Evolutionary conservation across 2,113 vertebrate species (phyloP), one percentile per base, ranked within the genome.

Genomic region (Hemichromis elongatus): DNA sequence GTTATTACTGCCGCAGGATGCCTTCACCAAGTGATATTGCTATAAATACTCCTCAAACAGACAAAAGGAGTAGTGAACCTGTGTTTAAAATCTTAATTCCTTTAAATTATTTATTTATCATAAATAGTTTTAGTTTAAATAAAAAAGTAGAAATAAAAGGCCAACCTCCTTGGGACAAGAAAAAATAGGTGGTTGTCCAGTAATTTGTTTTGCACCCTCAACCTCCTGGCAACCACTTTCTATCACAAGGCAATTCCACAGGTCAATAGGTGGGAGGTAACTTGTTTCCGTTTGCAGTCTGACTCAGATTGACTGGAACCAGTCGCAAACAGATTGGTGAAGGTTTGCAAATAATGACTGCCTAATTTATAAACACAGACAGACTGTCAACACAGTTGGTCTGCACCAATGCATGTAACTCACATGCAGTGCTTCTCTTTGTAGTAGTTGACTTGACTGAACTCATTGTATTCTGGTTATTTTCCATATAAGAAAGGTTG

Each of bases 1-100:
- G 81, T 86, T 68, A 80, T 86, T 91, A 89, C 9, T 80, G 26
- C 79, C 81, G 89, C 61, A 83, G 77, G 84, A 81, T 24, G 6
- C 80, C 80, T 55, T 79, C n/a, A 7, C 42, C 50, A 37, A 59
- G 28, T 9, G 8, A 63, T 66, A 66, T 21, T 37, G 11, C 4
- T 68, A 37, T 40, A 79, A 56, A 77, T 18, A 63, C 83, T 82
- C 47, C 86, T 68, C 63, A 37, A 28, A 56, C 10, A 47, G 9
- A 75, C 47, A 79, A 56, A 56, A 77, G 9, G 28, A 57, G 24
- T 42, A 59, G 28, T 75, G 54, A 56, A 53, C 11, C 9, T 12
- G 5, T 2, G 18, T 24, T 19, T 37, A 30, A 28, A 79, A 57
- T 14, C 21, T n/a, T 2, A 42, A 47, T 8, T 9, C 30, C 14